phyloP scores from a whole-genome alignment of 2,113 vertebrate species.

The Climacteris rufus region DNA sequence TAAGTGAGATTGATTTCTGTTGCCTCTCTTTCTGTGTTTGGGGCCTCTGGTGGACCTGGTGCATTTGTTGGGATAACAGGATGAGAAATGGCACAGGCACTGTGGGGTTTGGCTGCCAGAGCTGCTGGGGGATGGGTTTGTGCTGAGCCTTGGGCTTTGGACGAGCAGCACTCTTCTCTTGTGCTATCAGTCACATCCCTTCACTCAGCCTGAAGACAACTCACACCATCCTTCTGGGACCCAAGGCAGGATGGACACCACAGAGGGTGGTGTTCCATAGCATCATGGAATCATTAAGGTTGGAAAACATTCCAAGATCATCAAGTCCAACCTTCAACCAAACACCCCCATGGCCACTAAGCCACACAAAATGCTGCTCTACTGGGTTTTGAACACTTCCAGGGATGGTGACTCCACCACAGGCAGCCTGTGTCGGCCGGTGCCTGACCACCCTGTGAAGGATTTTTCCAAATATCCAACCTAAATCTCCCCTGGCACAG shows the following conservation, averaged over 20 bases:
- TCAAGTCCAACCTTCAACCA: not conserved
- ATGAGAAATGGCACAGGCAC: not conserved
- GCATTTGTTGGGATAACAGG: not conserved
- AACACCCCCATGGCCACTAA: not conserved
- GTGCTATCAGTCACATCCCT: not conserved
- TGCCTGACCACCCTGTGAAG: not conserved
- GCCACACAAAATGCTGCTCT: not conserved
- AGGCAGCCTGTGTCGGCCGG: not conserved
- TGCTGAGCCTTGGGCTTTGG: not conserved
- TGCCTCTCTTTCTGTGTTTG: not conserved
- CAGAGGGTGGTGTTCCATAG: rapidly evolving
- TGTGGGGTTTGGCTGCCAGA: not conserved
- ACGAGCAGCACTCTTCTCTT: not conserved
- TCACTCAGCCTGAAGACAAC: not conserved
- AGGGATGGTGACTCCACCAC: not conserved
- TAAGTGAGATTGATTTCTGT: not conserved
- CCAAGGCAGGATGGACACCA: not conserved
- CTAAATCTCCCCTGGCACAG: not conserved
- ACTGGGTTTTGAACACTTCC: not conserved
- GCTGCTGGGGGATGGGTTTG: not conserved
- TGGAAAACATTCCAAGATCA: not conserved
- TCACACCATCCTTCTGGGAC: not conserved
- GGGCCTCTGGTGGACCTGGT: not conserved
- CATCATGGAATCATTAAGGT: not conserved
- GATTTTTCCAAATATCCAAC: not conserved